Conservation (phyloP, 2,888 invertebrate genomes). For the Cybosia mesomella region DNA sequence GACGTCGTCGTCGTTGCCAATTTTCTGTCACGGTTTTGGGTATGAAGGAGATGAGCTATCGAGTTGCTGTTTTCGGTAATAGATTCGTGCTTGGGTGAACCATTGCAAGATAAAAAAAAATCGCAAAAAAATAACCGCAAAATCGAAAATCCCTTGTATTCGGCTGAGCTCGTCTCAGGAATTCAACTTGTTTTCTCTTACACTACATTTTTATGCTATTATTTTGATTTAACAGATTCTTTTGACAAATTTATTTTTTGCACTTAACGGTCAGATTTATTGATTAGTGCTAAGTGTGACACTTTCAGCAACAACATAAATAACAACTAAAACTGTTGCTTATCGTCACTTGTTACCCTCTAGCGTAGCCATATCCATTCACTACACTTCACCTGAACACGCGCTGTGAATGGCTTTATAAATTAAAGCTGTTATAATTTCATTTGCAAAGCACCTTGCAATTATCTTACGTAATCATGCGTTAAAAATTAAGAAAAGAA, state of each 20-base stretch:
- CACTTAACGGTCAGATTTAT: neutral
- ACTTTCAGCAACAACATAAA: conserved; percentile 3
- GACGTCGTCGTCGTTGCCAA: too few species aligned
- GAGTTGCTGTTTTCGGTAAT: too few species aligned
- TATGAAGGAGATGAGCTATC: too few species aligned
- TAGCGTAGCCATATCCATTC: conserved; percentile 5
- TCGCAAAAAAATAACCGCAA: too few species aligned
- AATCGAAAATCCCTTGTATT: too few species aligned
- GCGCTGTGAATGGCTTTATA: neutral
- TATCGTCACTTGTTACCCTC: neutral
- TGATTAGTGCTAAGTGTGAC: neutral
- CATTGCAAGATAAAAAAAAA: too few species aligned
- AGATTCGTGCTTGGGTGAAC: too few species aligned
- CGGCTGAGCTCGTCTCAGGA: too few species aligned
- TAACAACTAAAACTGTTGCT: conserved; percentile 10
- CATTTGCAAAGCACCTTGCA: conserved; percentile 1
- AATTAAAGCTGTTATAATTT: conserved; percentile 13
- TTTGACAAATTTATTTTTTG: neutral
- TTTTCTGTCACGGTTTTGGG: too few species aligned
- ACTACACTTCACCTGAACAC: neutral
- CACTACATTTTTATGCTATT: neutral
- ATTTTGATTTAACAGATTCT: neutral
- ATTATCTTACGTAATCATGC: neutral
- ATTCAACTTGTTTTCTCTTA: too few species aligned
- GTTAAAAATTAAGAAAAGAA: conserved; percentile 6